Evolutionary conservation across 2,888 invertebrate species (phyloP), one percentile per base, ranked within the genome.

Genomic region (Amphipoea lucens): DNA sequence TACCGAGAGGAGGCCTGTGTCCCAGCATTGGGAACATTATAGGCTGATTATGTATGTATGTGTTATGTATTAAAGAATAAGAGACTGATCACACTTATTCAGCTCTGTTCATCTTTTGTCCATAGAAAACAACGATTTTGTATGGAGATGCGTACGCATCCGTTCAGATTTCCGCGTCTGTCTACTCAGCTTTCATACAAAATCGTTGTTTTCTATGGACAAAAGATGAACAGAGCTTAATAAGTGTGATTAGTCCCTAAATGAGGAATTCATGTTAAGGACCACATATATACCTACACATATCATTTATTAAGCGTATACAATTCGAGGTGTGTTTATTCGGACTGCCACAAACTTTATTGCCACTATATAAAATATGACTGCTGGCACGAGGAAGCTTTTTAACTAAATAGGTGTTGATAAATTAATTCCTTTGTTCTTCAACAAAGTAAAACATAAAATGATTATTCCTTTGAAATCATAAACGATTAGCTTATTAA

Each of bases 361-460:
- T 51, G 68, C 29, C 2, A 23, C 29, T 23, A 45, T 66, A 69
- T 60, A 65, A 51, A 71, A 54, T 40, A 62, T 54, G 60, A 20
- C 17, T 57, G 78, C 29, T 57, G 12, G 62, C 70, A 71, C 23
- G 14, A 23, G 40, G 48, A 74, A 68, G 23, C 51, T 36, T 57
- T 65, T 71, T 72, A 68, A 72, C 14, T 48, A 51, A 51, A 63
- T 45, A 66, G 12, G 63, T 74, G 86, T 67, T 76, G 73, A 76
- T 68, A 51, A 63, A 74, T 68, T 73, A 72, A 70, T 85, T 48
- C 5, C n/a, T n/a, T n/a, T n/a, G 6, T 62, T 51, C 5, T 57
- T 23, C 36, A 69, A 69, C 29, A 80, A 73, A 85, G 72, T 67
- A 73, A 76, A 75, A 60, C 42, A 57, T 62, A 51, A 57, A 63